A percentile compares a stretch with the other conserved stretches of the same genome.
Evolutionary conservation across 64 coral and sea anemone genomes (phyloP).

Genomic region (Actinia equina): DNA sequence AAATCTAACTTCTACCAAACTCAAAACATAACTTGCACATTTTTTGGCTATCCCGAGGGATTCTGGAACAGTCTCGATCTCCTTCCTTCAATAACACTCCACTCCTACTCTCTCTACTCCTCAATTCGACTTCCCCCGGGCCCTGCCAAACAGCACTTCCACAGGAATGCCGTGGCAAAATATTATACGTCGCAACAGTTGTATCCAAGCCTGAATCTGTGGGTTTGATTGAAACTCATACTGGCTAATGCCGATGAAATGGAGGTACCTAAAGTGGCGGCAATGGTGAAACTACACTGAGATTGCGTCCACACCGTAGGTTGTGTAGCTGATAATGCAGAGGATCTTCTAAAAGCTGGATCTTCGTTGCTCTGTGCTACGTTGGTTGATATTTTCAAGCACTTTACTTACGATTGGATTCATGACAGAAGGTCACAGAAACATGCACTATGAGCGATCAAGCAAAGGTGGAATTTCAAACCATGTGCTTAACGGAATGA

Average conservation of each 20-base stretch:
- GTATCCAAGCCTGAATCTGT: neutral
- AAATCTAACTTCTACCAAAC: too few relatives aligned
- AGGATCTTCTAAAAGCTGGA: too few relatives aligned
- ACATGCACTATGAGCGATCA: neutral
- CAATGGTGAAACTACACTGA: neutral
- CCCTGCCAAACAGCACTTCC: too few relatives aligned
- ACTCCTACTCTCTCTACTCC: too few relatives aligned
- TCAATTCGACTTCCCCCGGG: too few relatives aligned
- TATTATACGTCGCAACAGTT: neutral
- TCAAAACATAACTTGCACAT: too few relatives aligned
- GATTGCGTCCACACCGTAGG: neutral
- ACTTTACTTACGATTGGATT: neutral
- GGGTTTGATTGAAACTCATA: neutral
- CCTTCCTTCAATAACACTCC: too few relatives aligned
- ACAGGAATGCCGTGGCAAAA: too few relatives aligned
- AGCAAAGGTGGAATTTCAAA: neutral
- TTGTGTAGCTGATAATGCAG: neutral
- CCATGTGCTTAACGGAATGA: constrained; percentile 3
- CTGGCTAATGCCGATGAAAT: too few relatives aligned
- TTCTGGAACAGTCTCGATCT: too few relatives aligned
- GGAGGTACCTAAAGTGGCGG: neutral
- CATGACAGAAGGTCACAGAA: neutral
- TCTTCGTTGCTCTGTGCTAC: neutral
- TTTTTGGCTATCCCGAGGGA: too few relatives aligned
- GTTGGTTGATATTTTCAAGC: neutral